These are phyloP conservation scores for Drosophila phalerata DNA, from an alignment of 2,888 invertebrate species.

Conservation along the genomic window DNA sequence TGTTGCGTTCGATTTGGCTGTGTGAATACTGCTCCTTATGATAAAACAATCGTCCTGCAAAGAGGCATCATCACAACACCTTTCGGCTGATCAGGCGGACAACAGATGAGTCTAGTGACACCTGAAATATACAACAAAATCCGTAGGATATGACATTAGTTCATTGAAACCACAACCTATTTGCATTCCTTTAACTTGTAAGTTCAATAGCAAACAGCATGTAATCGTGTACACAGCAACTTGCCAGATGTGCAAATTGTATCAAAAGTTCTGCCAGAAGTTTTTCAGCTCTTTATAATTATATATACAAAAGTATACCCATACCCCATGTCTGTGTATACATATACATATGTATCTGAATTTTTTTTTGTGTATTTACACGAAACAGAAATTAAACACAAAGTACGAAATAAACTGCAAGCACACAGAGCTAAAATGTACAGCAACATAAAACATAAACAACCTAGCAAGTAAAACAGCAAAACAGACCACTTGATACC, in stretches of 20 bases:
- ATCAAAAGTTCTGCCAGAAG: slow-evolving; percentile 40
- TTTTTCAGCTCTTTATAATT: slow-evolving; percentile 37
- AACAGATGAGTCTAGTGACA: slow-evolving; percentile 27
- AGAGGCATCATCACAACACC: slow-evolving; percentile 60
- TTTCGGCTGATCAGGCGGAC: slow-evolving; percentile 41
- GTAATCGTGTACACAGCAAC: slow-evolving; percentile 16
- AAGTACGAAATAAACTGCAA: slow-evolving; percentile 37
- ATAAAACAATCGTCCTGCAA: slow-evolving; percentile 35
- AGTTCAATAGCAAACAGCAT: slow-evolving; percentile 1
- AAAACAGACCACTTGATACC: slow-evolving; percentile 1
- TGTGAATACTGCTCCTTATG: slow-evolving; percentile 33
- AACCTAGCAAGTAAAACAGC: slow-evolving; percentile 42
- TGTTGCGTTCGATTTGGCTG: slow-evolving; percentile 66
- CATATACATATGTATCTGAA: neutral
- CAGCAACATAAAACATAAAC: slow-evolving; percentile 67
- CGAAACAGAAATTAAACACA: slow-evolving; percentile 64
- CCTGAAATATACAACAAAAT: slow-evolving; percentile 27
- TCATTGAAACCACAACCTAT: neutral
- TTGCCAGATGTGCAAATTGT: slow-evolving; percentile 44
- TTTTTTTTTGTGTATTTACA: slow-evolving; percentile 65
- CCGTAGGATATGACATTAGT: slow-evolving; percentile 3
- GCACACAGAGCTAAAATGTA: slow-evolving; percentile 39
- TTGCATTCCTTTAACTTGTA: neutral
- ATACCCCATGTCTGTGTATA: neutral
- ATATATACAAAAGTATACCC: neutral